Base-by-base conservation (phyloP, 2,113 vertebrate species). In the Rhinichthys klamathensis region DNA sequence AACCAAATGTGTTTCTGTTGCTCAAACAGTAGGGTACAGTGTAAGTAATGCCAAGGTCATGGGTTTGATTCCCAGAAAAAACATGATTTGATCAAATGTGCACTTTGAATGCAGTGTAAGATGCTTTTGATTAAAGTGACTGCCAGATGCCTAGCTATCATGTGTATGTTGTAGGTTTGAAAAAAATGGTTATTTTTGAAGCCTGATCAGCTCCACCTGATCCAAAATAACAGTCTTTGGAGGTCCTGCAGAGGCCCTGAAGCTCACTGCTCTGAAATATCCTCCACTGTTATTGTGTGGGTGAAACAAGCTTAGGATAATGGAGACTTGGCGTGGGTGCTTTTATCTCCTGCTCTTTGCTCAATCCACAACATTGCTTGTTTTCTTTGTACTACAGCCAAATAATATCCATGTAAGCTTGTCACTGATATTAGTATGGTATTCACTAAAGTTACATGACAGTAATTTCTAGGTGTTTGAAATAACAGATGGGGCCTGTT, bases 391-490 rank as follows among this genome's bases (percentile, higher is more conserved):
- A 9, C 63, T n/a, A 25, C 23, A 60, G 56, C 76, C 76, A 79
- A 79, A 80, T 80, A 46, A 80, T 80, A 80, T 80, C 38, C 58
- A 63, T 63, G 38, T 80, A 30, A 80, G 77, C 58, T 73, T 79
- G 70, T 88, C 82, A 80, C 84, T 67, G 56, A 86, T 74, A 83
- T 79, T 78, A 41, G 58, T 69, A 74, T 38, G 67, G 10, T 12
- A 25, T 30, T 60, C 13, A 38, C 67, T 27, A 61, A 79, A 84
- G 44, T 69, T 70, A n/a, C 41, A 76, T 61, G 75, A 75, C 75
- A 41, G 87, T 86, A 58, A 88, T 88, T 86, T 86, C 84, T 80
- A 86, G 84, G 87, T 83, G 87, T 80, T 83, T 86, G 84, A 88
- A 84, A 60, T 54, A 86, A 84, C 82, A 88, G 87, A 88, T 88